phyloP scores from a whole-genome alignment of 1,140 invertebrate genomes.

The Drosophila subpulchrella region DNA sequence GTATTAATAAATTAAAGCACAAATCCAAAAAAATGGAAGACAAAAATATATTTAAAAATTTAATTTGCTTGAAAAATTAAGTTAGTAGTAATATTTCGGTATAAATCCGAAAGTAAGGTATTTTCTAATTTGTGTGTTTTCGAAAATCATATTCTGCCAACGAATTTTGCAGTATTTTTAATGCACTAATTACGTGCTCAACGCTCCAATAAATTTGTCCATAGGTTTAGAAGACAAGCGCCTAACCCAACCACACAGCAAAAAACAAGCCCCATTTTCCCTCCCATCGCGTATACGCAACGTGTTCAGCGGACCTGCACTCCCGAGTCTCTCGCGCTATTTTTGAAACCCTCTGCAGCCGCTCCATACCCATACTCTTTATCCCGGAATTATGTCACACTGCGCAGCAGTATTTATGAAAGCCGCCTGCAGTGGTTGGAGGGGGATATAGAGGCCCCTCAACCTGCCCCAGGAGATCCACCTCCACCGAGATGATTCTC shows the following conservation, averaged over 20 bases:
- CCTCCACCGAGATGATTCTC: background rate
- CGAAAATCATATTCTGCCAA: too few species aligned
- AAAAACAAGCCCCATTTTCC: background rate
- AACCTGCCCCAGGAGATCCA: constrained; percentile 1
- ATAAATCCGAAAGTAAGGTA: background rate
- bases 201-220: background rate
- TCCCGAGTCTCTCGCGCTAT: constrained; percentile 31
- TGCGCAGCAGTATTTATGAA: constrained; percentile 31
- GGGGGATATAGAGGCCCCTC: background rate
- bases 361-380: constrained; percentile 10
- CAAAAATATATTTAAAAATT: too few species aligned
- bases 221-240: background rate
- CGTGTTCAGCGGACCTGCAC: constrained; percentile 9
- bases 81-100: too few species aligned
- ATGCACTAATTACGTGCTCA: constrained; percentile 8
- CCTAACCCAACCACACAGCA: background rate
- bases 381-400: constrained; percentile 42
- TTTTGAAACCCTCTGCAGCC: constrained; percentile 30
- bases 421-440: constrained; percentile 45
- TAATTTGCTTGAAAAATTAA: too few species aligned
- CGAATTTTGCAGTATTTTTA: background rate
- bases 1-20: too few species aligned
- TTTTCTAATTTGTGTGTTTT: background rate
- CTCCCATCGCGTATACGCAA: constrained; percentile 41
- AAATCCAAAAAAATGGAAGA: too few species aligned